A percentile compares a stretch with the other conserved stretches of the same genome.
phyloP scores from a whole-genome alignment of 2,797 vertebrate genomes.

The Lophura swinhoii region DNA sequence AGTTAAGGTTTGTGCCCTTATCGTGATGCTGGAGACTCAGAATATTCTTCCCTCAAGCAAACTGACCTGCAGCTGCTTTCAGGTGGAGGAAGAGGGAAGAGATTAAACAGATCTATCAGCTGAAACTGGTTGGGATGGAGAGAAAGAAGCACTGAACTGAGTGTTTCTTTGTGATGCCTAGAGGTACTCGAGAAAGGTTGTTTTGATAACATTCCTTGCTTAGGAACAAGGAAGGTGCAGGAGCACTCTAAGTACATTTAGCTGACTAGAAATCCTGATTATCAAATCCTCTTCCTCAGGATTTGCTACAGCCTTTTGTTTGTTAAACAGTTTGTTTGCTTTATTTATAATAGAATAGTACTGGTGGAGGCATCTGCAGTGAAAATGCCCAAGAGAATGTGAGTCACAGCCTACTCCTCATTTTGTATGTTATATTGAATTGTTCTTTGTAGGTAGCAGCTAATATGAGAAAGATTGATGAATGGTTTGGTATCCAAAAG shows the following conservation, averaged over 20 bases:
- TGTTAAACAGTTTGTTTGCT: neutral
- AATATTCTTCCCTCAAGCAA: neutral
- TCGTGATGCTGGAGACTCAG: neutral
- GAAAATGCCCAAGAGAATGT: neutral
- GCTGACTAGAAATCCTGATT: slow-evolving; percentile 54
- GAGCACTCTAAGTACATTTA: slow-evolving; percentile 68
- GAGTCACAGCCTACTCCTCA: neutral
- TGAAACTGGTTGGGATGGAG: slow-evolving; percentile 16
- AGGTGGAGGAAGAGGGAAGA: neutral
- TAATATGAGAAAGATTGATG: neutral
- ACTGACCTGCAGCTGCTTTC: neutral
- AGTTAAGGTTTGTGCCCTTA: neutral
- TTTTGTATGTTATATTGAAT: neutral
- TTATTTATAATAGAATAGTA: neutral
- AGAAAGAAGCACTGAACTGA: neutral
- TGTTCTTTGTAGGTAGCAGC: neutral
- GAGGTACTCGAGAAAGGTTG: slow-evolving; percentile 6
- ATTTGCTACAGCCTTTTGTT: neutral
- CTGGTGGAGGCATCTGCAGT: neutral
- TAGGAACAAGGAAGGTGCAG: slow-evolving; percentile 70
- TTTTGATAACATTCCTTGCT: slow-evolving; percentile 71
- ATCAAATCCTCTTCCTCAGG: neutral
- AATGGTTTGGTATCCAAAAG: neutral
- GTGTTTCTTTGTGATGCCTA: neutral
- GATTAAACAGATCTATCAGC: neutral